Conservation (phyloP, 2,113 vertebrate species). For the Fulica atra region DNA sequence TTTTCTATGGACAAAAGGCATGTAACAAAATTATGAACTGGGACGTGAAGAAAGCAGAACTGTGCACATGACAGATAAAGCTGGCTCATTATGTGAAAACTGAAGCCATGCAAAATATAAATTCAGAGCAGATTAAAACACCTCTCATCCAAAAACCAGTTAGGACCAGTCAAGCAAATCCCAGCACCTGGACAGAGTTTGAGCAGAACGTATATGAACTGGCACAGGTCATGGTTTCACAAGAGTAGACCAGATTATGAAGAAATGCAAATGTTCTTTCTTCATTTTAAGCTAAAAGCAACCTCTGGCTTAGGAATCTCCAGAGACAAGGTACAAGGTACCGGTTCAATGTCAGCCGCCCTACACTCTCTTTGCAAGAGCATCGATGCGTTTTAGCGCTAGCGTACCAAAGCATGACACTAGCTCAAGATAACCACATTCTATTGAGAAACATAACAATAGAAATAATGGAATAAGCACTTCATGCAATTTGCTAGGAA, state of each 20-base stretch:
- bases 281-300: conserved; percentile 25
- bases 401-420: conserved; percentile 51
- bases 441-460: conserved; percentile 71
- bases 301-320: not conserved
- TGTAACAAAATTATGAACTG: conserved; percentile 60
- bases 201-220: conserved; percentile 20
- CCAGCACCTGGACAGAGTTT: conserved; percentile 27
- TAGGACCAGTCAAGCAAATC: conserved; percentile 46
- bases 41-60: conserved; percentile 64
- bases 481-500: conserved; percentile 69
- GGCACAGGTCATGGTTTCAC: conserved; percentile 19
- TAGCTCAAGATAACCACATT: conserved; percentile 68
- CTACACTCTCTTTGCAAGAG: conserved; percentile 3
- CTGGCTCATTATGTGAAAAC: conserved; percentile 50
- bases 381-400: conserved; percentile 33
- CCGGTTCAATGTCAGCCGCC: conserved; percentile 38
- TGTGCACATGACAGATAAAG: conserved; percentile 55
- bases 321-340: not conserved
- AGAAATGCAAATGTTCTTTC: conserved; percentile 41
- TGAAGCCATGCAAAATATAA: conserved; percentile 51
- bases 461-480: conserved; percentile 71
- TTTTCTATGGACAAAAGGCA: conserved; percentile 69
- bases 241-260: not conserved
- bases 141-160: conserved; percentile 50
- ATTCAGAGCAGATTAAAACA: conserved; percentile 48